Conservation (phyloP, 2,113 vertebrate species). For the Cercopithecus mona region DNA sequence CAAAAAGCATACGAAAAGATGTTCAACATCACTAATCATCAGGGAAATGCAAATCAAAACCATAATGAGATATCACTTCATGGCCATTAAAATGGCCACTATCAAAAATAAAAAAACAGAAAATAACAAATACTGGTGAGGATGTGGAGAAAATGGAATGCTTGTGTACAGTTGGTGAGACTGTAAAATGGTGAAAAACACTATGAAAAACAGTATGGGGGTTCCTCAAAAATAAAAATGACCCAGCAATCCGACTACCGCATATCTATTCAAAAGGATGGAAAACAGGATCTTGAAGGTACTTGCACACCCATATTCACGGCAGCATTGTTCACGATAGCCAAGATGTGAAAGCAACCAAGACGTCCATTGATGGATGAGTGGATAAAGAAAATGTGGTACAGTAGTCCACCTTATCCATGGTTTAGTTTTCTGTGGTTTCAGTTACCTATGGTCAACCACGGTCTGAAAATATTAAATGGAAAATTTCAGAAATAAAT, state of each 20-base stretch:
- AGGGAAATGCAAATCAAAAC: neutral
- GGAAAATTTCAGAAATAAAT: neutral
- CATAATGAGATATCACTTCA: neutral
- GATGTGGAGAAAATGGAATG: neutral
- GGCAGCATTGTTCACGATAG: neutral
- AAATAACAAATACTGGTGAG: neutral
- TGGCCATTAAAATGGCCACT: neutral
- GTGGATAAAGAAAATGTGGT: neutral
- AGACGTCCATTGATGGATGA: neutral
- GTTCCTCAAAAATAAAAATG: neutral
- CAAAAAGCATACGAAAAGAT: neutral
- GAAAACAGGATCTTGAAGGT: neutral
- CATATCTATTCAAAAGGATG: neutral
- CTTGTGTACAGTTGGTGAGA: neutral
- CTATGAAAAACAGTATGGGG: neutral
- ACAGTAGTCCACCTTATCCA: neutral
- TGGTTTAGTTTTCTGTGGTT: neutral
- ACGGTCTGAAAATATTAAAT: neutral
- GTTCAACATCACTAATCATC: neutral
- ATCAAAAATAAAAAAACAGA: neutral
- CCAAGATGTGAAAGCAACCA: neutral
- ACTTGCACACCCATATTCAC: neutral
- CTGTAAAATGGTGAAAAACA: neutral
- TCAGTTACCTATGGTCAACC: neutral
- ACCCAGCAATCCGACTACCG: neutral